Evolutionary conservation across 2,113 vertebrate genomes (phyloP).

Genomic region (Nesoenas mayeri): DNA sequence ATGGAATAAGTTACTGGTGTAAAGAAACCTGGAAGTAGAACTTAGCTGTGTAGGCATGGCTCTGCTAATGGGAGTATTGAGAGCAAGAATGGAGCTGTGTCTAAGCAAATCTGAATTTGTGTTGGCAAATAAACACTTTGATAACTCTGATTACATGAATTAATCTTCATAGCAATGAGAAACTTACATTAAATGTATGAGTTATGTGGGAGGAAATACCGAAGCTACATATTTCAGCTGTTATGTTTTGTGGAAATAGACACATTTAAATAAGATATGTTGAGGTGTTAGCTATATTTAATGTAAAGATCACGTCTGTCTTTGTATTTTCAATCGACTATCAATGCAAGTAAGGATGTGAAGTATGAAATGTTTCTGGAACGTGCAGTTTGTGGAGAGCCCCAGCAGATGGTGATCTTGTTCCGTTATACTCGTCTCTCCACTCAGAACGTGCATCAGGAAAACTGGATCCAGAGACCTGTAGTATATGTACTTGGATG

Average conservation of each 20-base stretch:
- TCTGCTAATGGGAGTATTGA: neutral
- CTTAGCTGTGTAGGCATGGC: neutral
- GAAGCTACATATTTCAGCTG: neutral
- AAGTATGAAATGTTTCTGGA: neutral
- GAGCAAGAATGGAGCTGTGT: neutral
- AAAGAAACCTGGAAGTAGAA: neutral
- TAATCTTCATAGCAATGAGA: neutral
- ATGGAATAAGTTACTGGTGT: neutral
- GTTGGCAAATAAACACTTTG: neutral
- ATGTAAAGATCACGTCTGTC: accelerated
- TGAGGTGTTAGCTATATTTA: neutral
- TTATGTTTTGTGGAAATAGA: neutral
- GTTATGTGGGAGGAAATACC: neutral
- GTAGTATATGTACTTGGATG: neutral
- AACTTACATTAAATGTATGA: neutral
- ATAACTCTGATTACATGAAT: neutral
- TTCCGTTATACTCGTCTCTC: neutral
- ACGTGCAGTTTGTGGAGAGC: neutral
- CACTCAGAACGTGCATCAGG: accelerated
- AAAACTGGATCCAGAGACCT: neutral
- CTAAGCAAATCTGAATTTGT: neutral
- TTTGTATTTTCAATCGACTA: neutral
- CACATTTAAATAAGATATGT: neutral
- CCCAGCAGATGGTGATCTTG: conserved; percentile 73
- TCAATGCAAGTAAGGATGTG: neutral